Base-by-base conservation (phyloP, 2,888 invertebrate species). In the Caenorhabditis imperialis region DNA sequence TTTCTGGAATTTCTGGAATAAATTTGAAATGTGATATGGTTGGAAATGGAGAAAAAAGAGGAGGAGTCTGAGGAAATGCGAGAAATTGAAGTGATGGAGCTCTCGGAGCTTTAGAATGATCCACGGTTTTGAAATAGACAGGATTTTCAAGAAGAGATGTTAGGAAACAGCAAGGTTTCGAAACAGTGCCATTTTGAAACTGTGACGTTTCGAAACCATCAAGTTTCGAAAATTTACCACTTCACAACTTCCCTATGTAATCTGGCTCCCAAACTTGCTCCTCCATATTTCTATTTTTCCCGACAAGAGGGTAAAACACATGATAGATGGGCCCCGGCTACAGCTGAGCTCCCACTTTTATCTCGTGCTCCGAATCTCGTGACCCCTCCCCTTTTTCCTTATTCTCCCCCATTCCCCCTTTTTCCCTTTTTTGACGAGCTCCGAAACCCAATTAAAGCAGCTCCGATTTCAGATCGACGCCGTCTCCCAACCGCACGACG, bases 341-440 rank as follows among this genome's bases (percentile, higher is more conserved):
- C 62, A 54, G 53, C 47, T 45, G 45, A 54, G 45, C 54, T 25
- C 14, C 35, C 40, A 14, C 37, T 37, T 45, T 65, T 63, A 57
- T 65, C 65, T 55, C 65, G 55, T 50, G 55, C 65, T 30, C 42
- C 65, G 63, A 48, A 65, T 57, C 65, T 65, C 50, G 65, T 65
- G 65, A 65, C 57, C 48, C 23, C 14, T 25, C 30, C 33, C 33
- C 40, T 23, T 45, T 18, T 37, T 35, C 47, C 18, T 47, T 23
- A 6, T 38, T 4, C n/a, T 27, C n/a, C n/a, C n/a, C n/a, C n/a
- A n/a, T n/a, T n/a, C n/a, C n/a, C n/a, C 22, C 25, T n/a, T 50
- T 35, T 25, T 25, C 63, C 25, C 47, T 27, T 44, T 62, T 55
- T 42, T 4, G 30, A 45, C 23, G 47, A 40, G 27, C 5, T 25